phyloP scores from a whole-genome alignment of 2,113 vertebrate genomes.

The Arenaria interpres region DNA sequence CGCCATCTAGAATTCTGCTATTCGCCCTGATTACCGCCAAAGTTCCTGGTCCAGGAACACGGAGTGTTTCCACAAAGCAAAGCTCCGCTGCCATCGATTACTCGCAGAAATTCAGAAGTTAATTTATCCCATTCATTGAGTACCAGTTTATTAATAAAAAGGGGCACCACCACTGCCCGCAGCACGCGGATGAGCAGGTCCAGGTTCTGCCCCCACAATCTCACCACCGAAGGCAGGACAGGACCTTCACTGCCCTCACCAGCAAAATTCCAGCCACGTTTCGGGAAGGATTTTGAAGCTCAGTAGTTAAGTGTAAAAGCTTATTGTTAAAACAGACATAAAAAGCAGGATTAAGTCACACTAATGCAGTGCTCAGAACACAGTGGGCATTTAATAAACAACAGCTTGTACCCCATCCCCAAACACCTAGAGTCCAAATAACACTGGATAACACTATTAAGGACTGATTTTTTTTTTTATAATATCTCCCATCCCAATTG shows the following conservation, averaged over 20 bases:
- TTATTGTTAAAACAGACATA: neutral
- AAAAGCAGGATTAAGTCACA: neutral
- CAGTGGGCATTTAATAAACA: neutral
- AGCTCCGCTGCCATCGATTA: rapidly evolving
- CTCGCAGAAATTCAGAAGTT: neutral
- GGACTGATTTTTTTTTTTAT: no score
- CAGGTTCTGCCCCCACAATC: neutral
- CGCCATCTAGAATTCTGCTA: neutral
- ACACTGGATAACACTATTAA: neutral
- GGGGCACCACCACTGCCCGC: rapidly evolving
- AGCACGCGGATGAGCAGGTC: neutral
- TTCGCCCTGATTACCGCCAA: neutral
- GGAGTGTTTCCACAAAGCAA: neutral
- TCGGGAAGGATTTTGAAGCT: neutral
- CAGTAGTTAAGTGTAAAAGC: neutral
- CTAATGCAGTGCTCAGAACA: neutral
- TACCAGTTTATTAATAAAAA: neutral
- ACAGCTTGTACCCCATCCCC: neutral
- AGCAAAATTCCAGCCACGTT: neutral
- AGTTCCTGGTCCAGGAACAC: neutral
- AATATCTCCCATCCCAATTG: neutral
- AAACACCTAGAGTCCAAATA: neutral
- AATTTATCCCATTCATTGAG: neutral
- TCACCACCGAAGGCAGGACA: rapidly evolving
- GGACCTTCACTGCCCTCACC: neutral